Conservation (phyloP, 2,888 invertebrate genomes). For the Villa cingulata region DNA sequence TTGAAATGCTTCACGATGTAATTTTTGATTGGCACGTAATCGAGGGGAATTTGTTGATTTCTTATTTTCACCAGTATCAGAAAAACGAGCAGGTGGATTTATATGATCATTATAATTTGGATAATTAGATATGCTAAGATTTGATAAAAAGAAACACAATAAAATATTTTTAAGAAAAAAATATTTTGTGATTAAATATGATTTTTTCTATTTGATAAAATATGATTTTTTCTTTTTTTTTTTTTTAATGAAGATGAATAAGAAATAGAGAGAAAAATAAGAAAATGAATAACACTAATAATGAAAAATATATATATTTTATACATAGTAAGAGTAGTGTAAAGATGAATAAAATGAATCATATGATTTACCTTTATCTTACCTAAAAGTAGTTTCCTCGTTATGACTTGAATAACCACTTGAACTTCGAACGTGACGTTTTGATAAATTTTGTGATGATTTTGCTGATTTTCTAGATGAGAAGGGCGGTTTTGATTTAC, state of each 20-base stretch:
- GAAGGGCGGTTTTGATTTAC: conserved; percentile 60
- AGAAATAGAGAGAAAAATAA: too few species aligned
- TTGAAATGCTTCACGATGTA: conserved; percentile 59
- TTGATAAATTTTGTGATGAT: conserved; percentile 42
- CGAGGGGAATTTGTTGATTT: conserved; percentile 35
- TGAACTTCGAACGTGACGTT: conserved; percentile 62
- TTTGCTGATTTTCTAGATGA: conserved; percentile 51
- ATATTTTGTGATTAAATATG: too few species aligned
- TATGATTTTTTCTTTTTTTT: too few species aligned
- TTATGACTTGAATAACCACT: conserved; percentile 73
- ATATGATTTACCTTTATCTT: conserved; percentile 12
- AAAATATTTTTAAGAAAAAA: too few species aligned
- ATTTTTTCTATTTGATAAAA: too few species aligned
- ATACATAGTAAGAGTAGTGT: neutral
- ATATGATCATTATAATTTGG: conserved; percentile 71
- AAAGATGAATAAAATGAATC: neutral
- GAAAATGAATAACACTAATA: too few species aligned
- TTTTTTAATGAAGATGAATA: too few species aligned
- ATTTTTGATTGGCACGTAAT: conserved; percentile 40
- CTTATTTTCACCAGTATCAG: conserved; percentile 46
- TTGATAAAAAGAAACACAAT: neutral
- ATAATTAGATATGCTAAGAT: conserved; percentile 57
- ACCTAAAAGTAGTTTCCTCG: conserved; percentile 76
- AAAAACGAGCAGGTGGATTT: conserved; percentile 76
- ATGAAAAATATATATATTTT: too few species aligned